Evolutionary conservation across 2,888 invertebrate species (phyloP), one percentile per base, ranked within the genome.

Genomic region (Odontomyia ornata): DNA sequence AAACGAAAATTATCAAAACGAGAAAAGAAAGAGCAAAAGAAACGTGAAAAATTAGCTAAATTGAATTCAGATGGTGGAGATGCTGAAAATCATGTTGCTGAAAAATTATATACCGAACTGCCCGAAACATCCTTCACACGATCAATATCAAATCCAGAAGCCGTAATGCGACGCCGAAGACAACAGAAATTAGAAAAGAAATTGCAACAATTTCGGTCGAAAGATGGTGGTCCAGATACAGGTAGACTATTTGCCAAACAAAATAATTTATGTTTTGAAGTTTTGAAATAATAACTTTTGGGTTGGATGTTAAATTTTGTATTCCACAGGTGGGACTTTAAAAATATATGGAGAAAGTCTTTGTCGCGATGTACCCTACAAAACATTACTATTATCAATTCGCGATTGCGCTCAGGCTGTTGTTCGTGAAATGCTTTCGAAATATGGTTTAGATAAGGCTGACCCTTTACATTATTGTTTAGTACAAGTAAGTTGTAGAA

Each of bases 61-160:
- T 88, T 95, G 82, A 93, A 94, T 87, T 93, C 92, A 67, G 89
- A 89, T 65, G 81, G 79, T 21, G 80, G 89, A 78, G 93, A 94
- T 84, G 82, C 83, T 36, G 93, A 93, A 83, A 82, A 92, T 84
- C 91, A 93, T 71, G 95, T 96, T 18, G 96, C 97, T 1, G 96
- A 96, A 84, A 97, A 96, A 88, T 89, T 97, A 78, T 97, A 97
- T 83, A 95, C 94, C 92, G 98, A 98, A 89, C 88, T 99, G 82
- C 99, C 99, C 28, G 98, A 99, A 88, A 98, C 98, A 73, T 98
- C 97, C 82, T 99, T 99, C 88, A 99, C 99, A 69, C 91, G 99
- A 83, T 98, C 98, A 83, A 99, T 99, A 85, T 99, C 98, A 80
- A 99, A 99, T 89, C 99, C 99, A 1, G 99, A 99, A 89, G 98